These are phyloP conservation scores for Podotricha telesiphe DNA, from an alignment of 2,888 invertebrate species.

Conservation along the genomic window DNA sequence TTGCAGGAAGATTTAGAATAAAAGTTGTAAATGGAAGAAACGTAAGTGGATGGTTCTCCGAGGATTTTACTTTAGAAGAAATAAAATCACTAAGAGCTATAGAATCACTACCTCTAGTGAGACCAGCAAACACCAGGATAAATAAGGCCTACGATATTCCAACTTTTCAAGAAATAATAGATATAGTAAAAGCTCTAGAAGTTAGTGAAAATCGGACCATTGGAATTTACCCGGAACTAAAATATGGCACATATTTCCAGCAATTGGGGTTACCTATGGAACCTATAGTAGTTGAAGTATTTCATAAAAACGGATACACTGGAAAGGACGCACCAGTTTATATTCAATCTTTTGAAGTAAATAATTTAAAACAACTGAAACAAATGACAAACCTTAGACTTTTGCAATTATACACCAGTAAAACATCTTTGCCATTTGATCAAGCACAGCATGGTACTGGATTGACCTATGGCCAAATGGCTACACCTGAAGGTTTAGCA, in stretches of 20 bases:
- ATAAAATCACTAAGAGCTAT: constrained; percentile 66
- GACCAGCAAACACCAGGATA: constrained; percentile 72
- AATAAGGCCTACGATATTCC: constrained; percentile 64
- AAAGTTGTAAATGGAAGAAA: constrained; percentile 61
- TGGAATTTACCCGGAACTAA: constrained; percentile 75
- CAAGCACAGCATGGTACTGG: constrained; percentile 57
- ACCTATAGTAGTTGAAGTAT: constrained; percentile 58
- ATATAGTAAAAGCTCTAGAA: constrained; percentile 67
- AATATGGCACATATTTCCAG: constrained; percentile 68
- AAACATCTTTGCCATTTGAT: constrained; percentile 61
- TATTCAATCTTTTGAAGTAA: constrained; percentile 76
- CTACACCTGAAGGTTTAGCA: constrained; percentile 64
- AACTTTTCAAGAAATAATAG: constrained; percentile 73
- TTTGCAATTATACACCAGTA: constrained; percentile 62
- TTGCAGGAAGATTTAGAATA: constrained; percentile 59
- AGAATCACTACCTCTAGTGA: constrained; percentile 64
- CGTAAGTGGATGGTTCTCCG: constrained; percentile 71
- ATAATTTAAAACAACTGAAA: constrained; percentile 67
- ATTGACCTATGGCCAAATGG: constrained; percentile 69
- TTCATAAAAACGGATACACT: constrained; percentile 66
- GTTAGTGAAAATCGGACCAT: constrained; percentile 63
- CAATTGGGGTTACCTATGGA: constrained; percentile 66
- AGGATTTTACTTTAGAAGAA: constrained; percentile 74
- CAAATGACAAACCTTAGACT: constrained; percentile 64
- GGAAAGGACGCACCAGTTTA: constrained; percentile 61